phyloP scores from a whole-genome alignment of 1,140 invertebrate genomes.

The Cardiocondyla obscurior region DNA sequence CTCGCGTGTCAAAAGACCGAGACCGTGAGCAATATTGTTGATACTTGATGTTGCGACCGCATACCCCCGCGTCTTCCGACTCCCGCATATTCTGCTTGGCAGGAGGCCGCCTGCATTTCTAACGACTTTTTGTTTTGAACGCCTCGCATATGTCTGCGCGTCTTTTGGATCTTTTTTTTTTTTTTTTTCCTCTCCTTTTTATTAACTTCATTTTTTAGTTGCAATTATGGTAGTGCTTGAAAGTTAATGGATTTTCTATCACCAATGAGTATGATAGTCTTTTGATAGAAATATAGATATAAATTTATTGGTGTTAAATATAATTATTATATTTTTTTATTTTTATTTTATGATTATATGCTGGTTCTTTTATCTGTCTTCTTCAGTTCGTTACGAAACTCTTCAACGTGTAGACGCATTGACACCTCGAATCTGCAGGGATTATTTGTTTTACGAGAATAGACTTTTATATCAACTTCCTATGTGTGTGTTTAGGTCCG shows the following conservation, averaged over 20 bases:
- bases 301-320: too few species aligned
- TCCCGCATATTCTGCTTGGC: constrained; percentile 33
- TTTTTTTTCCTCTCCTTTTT: not conserved
- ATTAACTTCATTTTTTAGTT: not conserved
- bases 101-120: constrained; percentile 48
- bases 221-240: not conserved
- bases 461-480: constrained; percentile 82
- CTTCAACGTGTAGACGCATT: constrained; percentile 20
- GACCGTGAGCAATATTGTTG: constrained; percentile 78
- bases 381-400: constrained; percentile 13
- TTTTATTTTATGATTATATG: not conserved
- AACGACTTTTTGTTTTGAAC: constrained; percentile 8
- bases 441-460: constrained; percentile 81
- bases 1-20: constrained; percentile 79
- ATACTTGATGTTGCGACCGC: constrained; percentile 81
- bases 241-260: not conserved
- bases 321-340: not conserved
- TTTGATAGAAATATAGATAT: not conserved
- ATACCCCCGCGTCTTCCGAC: constrained; percentile 26
- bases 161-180: not conserved
- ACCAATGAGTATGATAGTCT: not conserved
- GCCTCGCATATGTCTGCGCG: too few species aligned
- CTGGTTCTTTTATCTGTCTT: not conserved
- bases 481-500: constrained; percentile 76
- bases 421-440: constrained; percentile 60